Percentiles rank a stretch among this genome's conserved stretches.
Conservation (phyloP, 30 jellyfish, hydroid and myxozoan genomes). For the Aurelia sp. region DNA sequence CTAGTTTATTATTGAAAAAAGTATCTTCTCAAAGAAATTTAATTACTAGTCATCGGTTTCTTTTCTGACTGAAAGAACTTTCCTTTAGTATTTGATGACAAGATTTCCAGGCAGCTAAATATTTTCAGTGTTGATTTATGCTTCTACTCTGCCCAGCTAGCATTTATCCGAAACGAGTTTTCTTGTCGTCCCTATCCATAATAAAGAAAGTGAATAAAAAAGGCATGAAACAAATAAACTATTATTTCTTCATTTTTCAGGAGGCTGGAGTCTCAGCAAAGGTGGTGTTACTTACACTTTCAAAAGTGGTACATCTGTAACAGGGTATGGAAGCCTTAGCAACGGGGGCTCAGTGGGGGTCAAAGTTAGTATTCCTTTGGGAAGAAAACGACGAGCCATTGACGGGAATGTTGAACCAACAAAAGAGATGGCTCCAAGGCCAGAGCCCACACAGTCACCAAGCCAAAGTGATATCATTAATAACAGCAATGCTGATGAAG, state of each 20-base stretch:
- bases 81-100: too few relatives aligned
- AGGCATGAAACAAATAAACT: neutral
- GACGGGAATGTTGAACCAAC: neutral
- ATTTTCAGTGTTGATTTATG: too few relatives aligned
- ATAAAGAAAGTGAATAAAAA: neutral
- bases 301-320: constrained; percentile 33
- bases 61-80: too few relatives aligned
- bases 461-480: neutral
- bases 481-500: neutral
- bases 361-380: constrained; percentile 35
- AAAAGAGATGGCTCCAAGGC: neutral
- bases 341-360: constrained; percentile 47
- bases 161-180: too few relatives aligned
- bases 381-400: constrained; percentile 47
- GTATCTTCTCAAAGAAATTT: too few relatives aligned
- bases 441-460: neutral
- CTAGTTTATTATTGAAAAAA: too few relatives aligned
- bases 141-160: too few relatives aligned
- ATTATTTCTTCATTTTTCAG: neutral
- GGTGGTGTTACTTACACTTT: constrained; percentile 66
- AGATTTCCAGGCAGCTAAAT: too few relatives aligned
- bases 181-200: too few relatives aligned
- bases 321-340: constrained; percentile 44
- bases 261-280: constrained; percentile 52
- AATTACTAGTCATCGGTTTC: too few relatives aligned